A percentile compares a stretch with the other conserved stretches of the same genome.
Evolutionary conservation across 2,888 invertebrate genomes (phyloP).

Genomic region (Trichogramma evanescens): DNA sequence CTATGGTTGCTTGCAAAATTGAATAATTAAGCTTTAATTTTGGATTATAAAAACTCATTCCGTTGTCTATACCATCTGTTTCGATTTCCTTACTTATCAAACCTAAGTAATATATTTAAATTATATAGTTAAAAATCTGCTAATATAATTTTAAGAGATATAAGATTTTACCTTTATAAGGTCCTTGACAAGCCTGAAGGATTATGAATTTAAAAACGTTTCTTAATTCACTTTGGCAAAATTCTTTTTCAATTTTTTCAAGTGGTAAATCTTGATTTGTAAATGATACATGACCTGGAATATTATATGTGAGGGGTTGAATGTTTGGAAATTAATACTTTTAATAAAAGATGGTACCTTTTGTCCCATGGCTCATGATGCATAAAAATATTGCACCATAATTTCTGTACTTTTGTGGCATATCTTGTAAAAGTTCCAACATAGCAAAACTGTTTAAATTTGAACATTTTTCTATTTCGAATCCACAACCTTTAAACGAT

Average conservation of each 20-base stretch:
- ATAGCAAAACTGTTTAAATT: slow-evolving; percentile 7
- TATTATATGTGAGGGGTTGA: neutral
- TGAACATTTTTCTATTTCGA: slow-evolving; percentile 2
- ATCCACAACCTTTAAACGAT: slow-evolving; percentile 12
- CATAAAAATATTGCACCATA: slow-evolving; percentile 17
- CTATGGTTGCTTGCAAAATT: slow-evolving; percentile 16
- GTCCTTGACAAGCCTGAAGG: slow-evolving; percentile 17
- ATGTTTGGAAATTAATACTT: neutral
- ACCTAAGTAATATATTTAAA: neutral
- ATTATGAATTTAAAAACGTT: slow-evolving; percentile 18
- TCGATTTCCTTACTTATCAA: too few relatives aligned
- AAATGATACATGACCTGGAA: slow-evolving; percentile 12
- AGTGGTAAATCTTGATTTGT: slow-evolving; percentile 6
- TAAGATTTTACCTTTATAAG: slow-evolving; percentile 8
- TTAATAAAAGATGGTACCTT: slow-evolving; percentile 8
- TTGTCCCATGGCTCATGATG: slow-evolving; percentile 16
- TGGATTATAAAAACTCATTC: too few relatives aligned
- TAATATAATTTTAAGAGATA: neutral
- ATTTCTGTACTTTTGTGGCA: neutral
- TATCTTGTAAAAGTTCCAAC: slow-evolving; percentile 7
- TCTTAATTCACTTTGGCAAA: slow-evolving; percentile 13
- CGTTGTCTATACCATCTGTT: too few relatives aligned
- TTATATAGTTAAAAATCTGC: neutral
- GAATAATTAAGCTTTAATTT: too few relatives aligned
- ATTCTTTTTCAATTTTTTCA: slow-evolving; percentile 9